Evolutionary conservation across 2,113 vertebrate species (phyloP).

Genomic region (Passer domesticus): DNA sequence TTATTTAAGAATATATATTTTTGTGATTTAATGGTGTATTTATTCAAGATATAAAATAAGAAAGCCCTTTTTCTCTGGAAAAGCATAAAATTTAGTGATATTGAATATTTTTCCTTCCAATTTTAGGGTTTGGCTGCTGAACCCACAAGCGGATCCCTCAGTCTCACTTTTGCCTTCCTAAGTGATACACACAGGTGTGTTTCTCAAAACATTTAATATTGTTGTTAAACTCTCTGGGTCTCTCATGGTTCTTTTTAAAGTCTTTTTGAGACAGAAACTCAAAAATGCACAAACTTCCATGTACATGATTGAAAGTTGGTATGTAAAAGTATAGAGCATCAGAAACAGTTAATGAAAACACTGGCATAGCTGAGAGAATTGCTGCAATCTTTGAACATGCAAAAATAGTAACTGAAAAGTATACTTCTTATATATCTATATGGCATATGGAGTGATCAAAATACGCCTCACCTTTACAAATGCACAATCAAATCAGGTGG

Average conservation of each 20-base stretch:
- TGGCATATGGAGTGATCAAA: not conserved
- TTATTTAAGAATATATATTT: not conserved
- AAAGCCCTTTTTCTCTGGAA: not conserved
- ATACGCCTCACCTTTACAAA: not conserved
- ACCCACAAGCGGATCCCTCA: not conserved
- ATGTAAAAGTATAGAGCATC: not conserved
- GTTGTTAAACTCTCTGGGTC: not conserved
- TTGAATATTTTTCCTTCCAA: not conserved
- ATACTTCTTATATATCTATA: not conserved
- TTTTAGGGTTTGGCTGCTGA: not conserved
- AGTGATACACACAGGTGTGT: not conserved
- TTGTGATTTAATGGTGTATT: not conserved
- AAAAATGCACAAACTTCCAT: not conserved
- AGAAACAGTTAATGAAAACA: not conserved
- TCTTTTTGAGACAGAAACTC: not conserved
- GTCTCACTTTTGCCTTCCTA: not conserved
- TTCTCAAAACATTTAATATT: not conserved
- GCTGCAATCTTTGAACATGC: not conserved
- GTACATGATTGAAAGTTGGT: not conserved
- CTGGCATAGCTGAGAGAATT: not conserved
- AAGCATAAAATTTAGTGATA: not conserved
- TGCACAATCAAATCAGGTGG: not conserved
- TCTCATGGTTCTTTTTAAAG: rapidly evolving
- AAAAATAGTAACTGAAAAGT: not conserved
- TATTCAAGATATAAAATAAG: not conserved